A percentile compares a stretch with the other conserved stretches of the same genome.
phyloP scores from a whole-genome alignment of 1,140 invertebrate species.

The Onthophagus taurus region DNA sequence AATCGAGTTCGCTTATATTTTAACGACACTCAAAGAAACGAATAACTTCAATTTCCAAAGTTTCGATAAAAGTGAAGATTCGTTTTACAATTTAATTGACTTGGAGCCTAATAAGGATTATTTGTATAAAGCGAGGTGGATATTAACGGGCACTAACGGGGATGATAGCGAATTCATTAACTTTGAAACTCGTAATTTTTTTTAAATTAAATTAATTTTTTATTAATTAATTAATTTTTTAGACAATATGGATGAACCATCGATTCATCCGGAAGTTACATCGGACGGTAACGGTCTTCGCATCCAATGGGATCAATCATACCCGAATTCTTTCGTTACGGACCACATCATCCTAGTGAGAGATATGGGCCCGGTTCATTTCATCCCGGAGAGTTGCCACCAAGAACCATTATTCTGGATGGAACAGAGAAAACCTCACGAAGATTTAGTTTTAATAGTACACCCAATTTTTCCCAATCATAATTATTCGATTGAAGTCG shows the following conservation, averaged over 20 bases:
- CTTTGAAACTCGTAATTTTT: neutral
- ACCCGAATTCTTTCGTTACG: neutral
- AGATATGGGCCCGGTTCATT: neutral
- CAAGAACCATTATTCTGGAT: no score
- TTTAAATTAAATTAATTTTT: neutral
- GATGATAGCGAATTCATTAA: neutral
- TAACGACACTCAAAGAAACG: neutral
- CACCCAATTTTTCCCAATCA: no score
- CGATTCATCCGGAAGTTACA: neutral
- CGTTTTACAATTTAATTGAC: neutral
- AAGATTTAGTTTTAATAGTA: no score
- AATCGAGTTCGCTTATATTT: neutral
- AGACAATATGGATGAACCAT: neutral
- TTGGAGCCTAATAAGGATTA: no score
- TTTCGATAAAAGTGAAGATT: neutral
- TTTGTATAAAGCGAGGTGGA: neutral
- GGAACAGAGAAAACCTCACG: no score
- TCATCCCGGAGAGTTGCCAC: neutral
- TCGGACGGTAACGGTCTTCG: neutral
- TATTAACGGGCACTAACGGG: neutral
- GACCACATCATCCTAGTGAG: neutral
- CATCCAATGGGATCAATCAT: neutral
- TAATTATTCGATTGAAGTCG: no score
- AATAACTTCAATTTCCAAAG: neutral
- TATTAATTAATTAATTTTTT: neutral